Conservation (phyloP, 2,797 vertebrate species). For the Argya squamiceps region DNA sequence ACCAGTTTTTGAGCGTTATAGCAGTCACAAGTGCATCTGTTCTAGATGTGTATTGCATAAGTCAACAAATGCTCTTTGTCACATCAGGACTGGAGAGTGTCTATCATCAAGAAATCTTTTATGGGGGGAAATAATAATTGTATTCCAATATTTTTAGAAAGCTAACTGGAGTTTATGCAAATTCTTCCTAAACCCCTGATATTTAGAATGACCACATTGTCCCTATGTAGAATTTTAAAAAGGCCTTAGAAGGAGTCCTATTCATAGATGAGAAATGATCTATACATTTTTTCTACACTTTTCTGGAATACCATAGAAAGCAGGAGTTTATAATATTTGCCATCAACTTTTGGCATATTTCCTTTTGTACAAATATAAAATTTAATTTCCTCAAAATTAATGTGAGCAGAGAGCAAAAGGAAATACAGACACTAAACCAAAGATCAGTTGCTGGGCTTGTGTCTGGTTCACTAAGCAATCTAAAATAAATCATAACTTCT, state of each 20-base stretch:
- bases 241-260: fast-evolving
- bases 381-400: not conserved
- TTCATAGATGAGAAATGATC: not conserved
- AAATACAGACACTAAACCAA: not conserved
- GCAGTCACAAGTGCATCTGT: not conserved
- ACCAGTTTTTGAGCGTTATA: not conserved
- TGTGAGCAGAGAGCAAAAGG: not conserved
- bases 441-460: not conserved
- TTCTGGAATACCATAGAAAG: not conserved
- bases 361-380: not conserved
- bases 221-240: not conserved
- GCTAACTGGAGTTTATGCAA: not conserved
- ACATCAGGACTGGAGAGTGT: not conserved
- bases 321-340: not conserved
- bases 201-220: not conserved
- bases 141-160: not conserved
- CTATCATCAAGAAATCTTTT: not conserved
- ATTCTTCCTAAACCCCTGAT: not conserved
- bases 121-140: not conserved
- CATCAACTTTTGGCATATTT: not conserved
- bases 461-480: not conserved
- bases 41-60: not conserved
- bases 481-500: not conserved
- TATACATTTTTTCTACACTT: not conserved
- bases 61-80: not conserved